Percentiles rank a stretch among this genome's conserved stretches.
phyloP scores from a whole-genome alignment of 2,113 vertebrate species.

The Rutilus rutilus region DNA sequence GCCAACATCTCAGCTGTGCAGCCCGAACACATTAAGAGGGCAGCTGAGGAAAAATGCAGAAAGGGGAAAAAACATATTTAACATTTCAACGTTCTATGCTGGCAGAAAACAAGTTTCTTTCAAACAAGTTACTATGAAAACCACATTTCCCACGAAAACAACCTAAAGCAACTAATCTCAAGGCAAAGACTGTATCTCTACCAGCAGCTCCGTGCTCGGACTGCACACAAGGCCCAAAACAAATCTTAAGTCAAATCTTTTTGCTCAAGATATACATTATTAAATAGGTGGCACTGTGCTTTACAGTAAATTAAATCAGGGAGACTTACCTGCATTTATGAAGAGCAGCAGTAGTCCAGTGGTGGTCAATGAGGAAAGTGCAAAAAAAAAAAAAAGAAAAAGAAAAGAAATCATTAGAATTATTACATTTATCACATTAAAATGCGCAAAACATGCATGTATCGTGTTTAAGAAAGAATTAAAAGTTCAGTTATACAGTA shows the following conservation, averaged over 20 bases:
- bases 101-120: not conserved
- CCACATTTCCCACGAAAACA: constrained; percentile 9
- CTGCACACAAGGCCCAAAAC: not conserved
- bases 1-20: not conserved
- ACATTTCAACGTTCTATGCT: not conserved
- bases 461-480: not conserved
- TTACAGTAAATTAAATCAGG: not conserved
- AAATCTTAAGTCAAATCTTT: not conserved
- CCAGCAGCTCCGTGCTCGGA: not conserved
- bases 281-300: not conserved
- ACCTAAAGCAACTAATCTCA: constrained; percentile 12
- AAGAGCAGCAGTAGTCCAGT: not conserved
- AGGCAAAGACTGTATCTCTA: constrained; percentile 7
- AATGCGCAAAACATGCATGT: not conserved
- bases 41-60: not conserved
- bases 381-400: not conserved
- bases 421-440: not conserved
- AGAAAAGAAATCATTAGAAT: not conserved
- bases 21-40: not conserved
- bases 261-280: not conserved
- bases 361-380: not conserved
- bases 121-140: constrained; percentile 14
- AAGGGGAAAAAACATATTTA: not conserved
- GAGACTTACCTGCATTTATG: constrained; percentile 48
- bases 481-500: not conserved